Conservation (phyloP, 2,797 vertebrate species). For the Pipistrellus pygmaeus region DNA sequence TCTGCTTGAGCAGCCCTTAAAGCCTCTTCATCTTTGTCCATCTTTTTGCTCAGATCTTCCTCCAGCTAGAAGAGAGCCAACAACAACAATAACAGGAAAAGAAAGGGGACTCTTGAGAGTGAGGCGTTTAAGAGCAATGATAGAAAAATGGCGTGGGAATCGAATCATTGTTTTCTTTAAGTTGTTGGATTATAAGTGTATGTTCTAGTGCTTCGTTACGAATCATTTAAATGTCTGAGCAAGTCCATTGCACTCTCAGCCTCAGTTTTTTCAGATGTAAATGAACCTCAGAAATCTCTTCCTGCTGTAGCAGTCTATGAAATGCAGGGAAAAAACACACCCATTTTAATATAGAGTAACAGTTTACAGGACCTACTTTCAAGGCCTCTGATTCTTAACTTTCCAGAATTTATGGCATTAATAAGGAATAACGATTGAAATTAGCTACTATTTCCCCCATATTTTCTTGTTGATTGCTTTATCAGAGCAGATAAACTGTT, state of each 20-base stretch:
- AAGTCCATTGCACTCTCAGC: not conserved
- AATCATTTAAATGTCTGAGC: not conserved
- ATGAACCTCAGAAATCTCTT: not conserved
- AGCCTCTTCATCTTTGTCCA: slow-evolving; percentile 91
- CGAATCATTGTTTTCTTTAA: not conserved
- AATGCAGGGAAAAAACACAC: not conserved
- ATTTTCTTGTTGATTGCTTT: slow-evolving; percentile 58
- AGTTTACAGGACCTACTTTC: not conserved
- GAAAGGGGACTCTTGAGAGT: not conserved
- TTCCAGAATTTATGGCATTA: slow-evolving; percentile 3
- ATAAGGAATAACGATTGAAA: slow-evolving; percentile 18
- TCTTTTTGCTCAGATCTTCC: slow-evolving; percentile 90
- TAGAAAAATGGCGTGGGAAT: not conserved
- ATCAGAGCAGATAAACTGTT: slow-evolving; percentile 13
- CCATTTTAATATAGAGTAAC: slow-evolving; percentile 34
- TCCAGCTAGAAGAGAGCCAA: slow-evolving; percentile 84
- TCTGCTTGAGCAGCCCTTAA: slow-evolving; percentile 94
- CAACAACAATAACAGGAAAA: not conserved
- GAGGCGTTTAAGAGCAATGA: not conserved
- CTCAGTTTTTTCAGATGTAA: not conserved
- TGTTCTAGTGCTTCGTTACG: not conserved
- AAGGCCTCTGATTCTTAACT: slow-evolving; percentile 31
- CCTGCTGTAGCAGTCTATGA: not conserved
- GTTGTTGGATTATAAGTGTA: not conserved
- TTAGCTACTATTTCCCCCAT: not conserved